Conservation (phyloP, 1,140 invertebrate genomes). For the Papilio machaon region DNA sequence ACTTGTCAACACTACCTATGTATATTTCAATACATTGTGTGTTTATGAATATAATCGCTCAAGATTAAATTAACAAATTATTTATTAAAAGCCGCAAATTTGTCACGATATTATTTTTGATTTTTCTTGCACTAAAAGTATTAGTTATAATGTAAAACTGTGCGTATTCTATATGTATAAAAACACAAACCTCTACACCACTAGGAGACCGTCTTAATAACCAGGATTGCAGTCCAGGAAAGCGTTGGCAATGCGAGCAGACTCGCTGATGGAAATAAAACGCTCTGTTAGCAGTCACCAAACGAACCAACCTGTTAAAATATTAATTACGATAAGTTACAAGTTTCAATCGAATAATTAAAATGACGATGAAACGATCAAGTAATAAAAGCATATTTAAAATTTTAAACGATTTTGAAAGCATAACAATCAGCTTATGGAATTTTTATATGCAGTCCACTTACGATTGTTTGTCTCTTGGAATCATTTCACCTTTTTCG, state of each 20-base stretch:
- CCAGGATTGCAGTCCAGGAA: conserved; percentile 89
- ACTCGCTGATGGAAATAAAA: conserved; percentile 86
- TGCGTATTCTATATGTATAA: not conserved
- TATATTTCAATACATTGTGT: no score
- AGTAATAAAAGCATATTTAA: no score
- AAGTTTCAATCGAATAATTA: no score
- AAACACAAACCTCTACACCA: conserved; percentile 61
- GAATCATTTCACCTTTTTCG: conserved; percentile 83
- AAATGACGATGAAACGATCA: no score
- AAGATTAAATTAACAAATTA: no score
- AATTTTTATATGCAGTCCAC: conserved; percentile 19
- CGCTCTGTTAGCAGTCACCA: conserved; percentile 79
- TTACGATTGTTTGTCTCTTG: conserved; percentile 83
- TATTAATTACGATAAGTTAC: no score
- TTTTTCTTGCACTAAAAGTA: not conserved
- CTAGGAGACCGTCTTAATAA: conserved; percentile 65
- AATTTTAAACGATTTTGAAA: no score
- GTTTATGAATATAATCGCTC: no score
- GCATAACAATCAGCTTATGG: no score
- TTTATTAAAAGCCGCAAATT: no score
- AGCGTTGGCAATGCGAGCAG: conserved; percentile 90
- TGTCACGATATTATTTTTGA: no score
- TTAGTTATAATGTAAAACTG: not conserved
- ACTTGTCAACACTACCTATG: no score
- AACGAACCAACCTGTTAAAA: conserved; percentile 67